A percentile compares a stretch with the other conserved stretches of the same genome.
phyloP scores from a whole-genome alignment of 1,140 invertebrate genomes.

The Pogonomyrmex barbatus region DNA sequence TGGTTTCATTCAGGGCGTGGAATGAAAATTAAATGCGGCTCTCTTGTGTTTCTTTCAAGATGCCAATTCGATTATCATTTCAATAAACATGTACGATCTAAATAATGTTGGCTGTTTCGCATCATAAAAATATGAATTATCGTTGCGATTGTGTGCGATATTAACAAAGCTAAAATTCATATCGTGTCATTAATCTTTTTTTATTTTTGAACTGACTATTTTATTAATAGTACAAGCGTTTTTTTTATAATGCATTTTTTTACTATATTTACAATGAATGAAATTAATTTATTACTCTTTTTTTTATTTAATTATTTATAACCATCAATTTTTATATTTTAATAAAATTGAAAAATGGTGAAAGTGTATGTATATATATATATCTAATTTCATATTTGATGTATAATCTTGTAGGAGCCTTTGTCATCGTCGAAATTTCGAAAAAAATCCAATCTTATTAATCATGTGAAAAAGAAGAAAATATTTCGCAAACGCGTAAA shows the following conservation, averaged over 20 bases:
- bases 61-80: conserved; percentile 55
- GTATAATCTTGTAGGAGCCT: not conserved
- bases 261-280: not conserved
- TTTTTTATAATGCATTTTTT: not conserved
- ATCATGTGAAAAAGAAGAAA: not conserved
- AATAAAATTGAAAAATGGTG: not conserved
- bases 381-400: not conserved
- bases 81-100: not conserved
- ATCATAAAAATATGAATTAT: not conserved
- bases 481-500: not conserved
- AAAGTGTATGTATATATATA: not conserved
- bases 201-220: not conserved
- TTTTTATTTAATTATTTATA: not conserved
- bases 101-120: not conserved
- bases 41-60: not conserved
- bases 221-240: no score
- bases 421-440: not conserved
- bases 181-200: not conserved
- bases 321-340: not conserved
- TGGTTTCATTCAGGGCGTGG: conserved; percentile 2
- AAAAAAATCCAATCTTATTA: not conserved
- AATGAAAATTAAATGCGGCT: not conserved
- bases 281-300: not conserved
- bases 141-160: not conserved
- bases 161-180: not conserved